These are phyloP conservation scores for Muscicapa adusta DNA, from an alignment of 2,113 vertebrate genomes.

Conservation along the genomic window DNA sequence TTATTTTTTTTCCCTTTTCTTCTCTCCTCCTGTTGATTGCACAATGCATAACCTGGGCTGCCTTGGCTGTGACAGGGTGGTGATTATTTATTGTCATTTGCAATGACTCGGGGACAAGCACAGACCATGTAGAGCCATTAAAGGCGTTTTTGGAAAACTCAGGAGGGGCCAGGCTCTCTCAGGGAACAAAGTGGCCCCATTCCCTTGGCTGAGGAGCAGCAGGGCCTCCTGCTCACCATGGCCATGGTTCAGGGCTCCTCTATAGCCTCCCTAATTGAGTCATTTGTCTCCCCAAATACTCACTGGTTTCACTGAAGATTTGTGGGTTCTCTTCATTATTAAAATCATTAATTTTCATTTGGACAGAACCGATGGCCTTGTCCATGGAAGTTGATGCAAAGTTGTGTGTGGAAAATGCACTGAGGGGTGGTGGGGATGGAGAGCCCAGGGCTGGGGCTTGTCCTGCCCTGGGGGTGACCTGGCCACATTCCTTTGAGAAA, in stretches of 20 bases:
- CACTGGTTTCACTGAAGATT: not conserved
- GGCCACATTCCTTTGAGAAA: not conserved
- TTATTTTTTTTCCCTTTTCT: accelerated
- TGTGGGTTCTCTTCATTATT: constrained; percentile 36
- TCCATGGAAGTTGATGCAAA: not conserved
- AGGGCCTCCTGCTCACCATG: not conserved
- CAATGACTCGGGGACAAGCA: not conserved
- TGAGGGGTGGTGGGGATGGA: not conserved
- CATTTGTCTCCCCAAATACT: constrained; percentile 43
- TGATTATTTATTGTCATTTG: not conserved
- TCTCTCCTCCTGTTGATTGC: not conserved
- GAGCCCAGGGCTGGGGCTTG: accelerated
- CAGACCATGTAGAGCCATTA: not conserved
- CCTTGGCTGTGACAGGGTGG: not conserved
- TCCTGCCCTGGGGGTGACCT: not conserved
- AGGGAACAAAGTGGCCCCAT: not conserved
- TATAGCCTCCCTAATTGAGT: not conserved
- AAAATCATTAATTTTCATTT: constrained; percentile 41
- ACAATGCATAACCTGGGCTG: not conserved
- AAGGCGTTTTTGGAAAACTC: not conserved
- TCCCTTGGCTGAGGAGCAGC: not conserved
- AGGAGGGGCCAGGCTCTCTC: not conserved
- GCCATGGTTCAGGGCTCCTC: constrained; percentile 28
- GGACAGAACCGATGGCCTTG: not conserved
- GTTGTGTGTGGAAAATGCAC: not conserved